phyloP scores from a whole-genome alignment of 37 sponge, comb jelly and placozoan species.

The Halisarca cf. caerulea region DNA sequence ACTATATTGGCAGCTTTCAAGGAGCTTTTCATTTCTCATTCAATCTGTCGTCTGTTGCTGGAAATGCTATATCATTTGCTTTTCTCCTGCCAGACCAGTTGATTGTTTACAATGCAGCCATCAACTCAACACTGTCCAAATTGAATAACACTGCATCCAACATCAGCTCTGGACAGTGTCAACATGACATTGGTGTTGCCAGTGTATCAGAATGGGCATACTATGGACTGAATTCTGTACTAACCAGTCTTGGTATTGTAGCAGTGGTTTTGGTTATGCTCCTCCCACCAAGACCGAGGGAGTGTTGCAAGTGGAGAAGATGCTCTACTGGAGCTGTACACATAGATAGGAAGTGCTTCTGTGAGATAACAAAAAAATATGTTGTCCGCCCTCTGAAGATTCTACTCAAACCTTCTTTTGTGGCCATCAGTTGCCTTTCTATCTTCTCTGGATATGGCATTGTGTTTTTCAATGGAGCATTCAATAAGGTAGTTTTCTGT shows the following conservation, averaged over 20 bases:
- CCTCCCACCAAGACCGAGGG: background rate
- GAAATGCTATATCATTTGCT: background rate
- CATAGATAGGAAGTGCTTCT: too few relatives aligned
- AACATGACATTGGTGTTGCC: background rate
- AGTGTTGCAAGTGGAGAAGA: background rate
- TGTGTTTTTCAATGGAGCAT: too few relatives aligned
- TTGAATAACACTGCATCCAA: background rate
- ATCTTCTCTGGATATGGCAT: too few relatives aligned
- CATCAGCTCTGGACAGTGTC: background rate
- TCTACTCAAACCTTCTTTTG: too few relatives aligned
- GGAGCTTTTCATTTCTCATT: background rate
- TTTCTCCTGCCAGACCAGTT: slow-evolving; percentile 1
- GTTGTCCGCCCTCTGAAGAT: too few relatives aligned
- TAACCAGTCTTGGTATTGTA: background rate
- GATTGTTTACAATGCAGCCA: background rate
- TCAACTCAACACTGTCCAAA: too few relatives aligned
- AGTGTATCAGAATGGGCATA: background rate
- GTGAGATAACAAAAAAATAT: too few relatives aligned
- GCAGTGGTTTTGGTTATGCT: background rate
- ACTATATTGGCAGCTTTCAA: background rate
- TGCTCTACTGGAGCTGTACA: too few relatives aligned
- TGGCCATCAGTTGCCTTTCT: too few relatives aligned
- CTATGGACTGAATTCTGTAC: background rate
- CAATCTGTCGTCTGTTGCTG: background rate
- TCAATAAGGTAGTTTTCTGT: too few relatives aligned